These are phyloP conservation scores for Diaphora mendica DNA, from an alignment of 2,888 invertebrate species.

Conservation along the genomic window DNA sequence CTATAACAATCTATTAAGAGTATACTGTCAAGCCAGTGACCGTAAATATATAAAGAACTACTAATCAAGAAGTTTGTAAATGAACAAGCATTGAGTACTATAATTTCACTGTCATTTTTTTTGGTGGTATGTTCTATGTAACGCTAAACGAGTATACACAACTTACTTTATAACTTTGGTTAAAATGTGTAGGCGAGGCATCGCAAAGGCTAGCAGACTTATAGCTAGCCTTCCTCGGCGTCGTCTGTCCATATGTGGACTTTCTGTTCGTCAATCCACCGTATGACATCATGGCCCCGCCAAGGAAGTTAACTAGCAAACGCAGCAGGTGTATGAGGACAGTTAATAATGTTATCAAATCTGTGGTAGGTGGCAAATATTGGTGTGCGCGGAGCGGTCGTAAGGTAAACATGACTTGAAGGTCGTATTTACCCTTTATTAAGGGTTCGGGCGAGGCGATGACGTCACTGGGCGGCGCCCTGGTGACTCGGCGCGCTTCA, in stretches of 20 bases:
- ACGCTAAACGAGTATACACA: neutral
- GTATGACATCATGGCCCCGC: constrained; percentile 62
- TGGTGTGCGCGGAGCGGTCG: constrained; percentile 32
- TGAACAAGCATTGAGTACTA: neutral
- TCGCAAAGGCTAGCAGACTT: constrained; percentile 79
- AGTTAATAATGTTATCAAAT: constrained; percentile 28
- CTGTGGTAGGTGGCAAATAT: constrained; percentile 39
- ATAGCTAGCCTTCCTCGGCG: constrained; percentile 71
- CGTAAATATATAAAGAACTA: constrained; percentile 9
- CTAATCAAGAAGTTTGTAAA: constrained; percentile 16
- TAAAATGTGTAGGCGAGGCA: constrained; percentile 73
- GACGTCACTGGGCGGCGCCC: constrained; percentile 77
- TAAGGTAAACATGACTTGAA: constrained; percentile 61
- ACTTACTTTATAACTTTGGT: constrained; percentile 17
- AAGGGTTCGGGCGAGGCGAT: constrained; percentile 60
- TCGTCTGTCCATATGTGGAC: constrained; percentile 68
- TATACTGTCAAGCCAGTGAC: constrained; percentile 17
- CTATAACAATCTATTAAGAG: constrained; percentile 30
- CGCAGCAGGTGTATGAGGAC: neutral
- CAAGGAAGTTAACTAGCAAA: constrained; percentile 3
- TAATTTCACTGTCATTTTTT: neutral
- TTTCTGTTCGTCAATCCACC: constrained; percentile 74
- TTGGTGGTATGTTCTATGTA: neutral
- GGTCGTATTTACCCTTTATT: constrained; percentile 62
- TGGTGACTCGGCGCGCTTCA: constrained; percentile 71